Percentiles rank a stretch among this genome's conserved stretches.
These are phyloP conservation scores for Trichogramma dendrolimi DNA, from an alignment of 2,888 invertebrate genomes.

Conservation along the genomic window DNA sequence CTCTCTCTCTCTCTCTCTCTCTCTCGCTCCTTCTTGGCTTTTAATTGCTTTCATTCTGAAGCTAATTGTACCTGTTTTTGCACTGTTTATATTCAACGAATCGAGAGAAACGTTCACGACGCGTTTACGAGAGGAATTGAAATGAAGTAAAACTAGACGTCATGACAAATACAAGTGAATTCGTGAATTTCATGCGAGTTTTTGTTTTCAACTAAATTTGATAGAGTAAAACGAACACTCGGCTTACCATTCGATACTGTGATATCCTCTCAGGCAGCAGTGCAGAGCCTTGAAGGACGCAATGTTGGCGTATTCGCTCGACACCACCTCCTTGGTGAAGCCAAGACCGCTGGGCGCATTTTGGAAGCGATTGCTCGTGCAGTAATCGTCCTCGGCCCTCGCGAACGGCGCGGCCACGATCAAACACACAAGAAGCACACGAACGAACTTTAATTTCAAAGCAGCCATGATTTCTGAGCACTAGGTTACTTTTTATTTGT, in stretches of 20 bases:
- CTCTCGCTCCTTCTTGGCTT: neutral
- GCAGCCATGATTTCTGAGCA: too few species aligned
- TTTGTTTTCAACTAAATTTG: neutral
- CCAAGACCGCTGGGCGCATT: conserved; percentile 63
- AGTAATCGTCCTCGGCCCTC: conserved; percentile 54
- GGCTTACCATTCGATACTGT: conserved; percentile 76
- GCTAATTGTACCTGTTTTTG: too few species aligned
- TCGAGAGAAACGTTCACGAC: too few species aligned
- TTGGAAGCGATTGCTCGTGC: conserved; percentile 59
- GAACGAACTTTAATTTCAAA: too few species aligned
- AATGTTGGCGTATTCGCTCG: conserved; percentile 65
- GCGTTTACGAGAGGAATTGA: too few species aligned
- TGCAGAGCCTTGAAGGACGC: conserved; percentile 71
- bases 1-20: neutral
- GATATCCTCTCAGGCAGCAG: conserved; percentile 72
- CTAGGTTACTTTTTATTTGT: too few species aligned
- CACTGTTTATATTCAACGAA: too few species aligned
- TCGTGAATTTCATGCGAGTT: neutral
- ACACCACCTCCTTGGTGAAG: conserved; percentile 70
- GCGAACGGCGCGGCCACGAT: neutral
- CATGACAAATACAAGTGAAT: too few species aligned
- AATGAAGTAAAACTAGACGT: too few species aligned
- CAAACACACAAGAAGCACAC: conserved; percentile 16
- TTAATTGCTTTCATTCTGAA: neutral
- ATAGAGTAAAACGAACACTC: neutral